A percentile compares a stretch with the other conserved stretches of the same genome.
Conservation (phyloP, 2,888 invertebrate species). For the Hemistola chrysoprasaria region DNA sequence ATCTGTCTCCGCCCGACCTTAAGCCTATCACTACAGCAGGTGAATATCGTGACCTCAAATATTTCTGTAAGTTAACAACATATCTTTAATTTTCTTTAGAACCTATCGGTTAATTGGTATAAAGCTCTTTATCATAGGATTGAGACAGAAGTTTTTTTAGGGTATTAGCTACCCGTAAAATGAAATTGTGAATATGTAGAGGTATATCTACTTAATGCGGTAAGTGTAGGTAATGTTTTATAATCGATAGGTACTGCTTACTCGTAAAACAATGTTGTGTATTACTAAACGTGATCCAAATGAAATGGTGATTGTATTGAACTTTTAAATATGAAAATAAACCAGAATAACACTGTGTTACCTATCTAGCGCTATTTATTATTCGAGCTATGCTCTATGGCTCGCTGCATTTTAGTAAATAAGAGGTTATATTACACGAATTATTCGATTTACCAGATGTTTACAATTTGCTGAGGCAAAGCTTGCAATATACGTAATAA, state of each 20-base stretch:
- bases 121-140: too few relatives aligned
- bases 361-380: slow-evolving; percentile 1
- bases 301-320: neutral
- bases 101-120: too few relatives aligned
- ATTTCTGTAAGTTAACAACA: slow-evolving; percentile 22
- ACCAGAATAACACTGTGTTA: slow-evolving; percentile 3
- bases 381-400: slow-evolving; percentile 6
- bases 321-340: slow-evolving; percentile 4
- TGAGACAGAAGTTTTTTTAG: too few relatives aligned
- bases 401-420: slow-evolving; percentile 10
- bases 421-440: slow-evolving; percentile 14
- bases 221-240: too few relatives aligned
- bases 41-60: slow-evolving; percentile 46
- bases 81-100: slow-evolving; percentile 5
- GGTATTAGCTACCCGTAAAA: too few relatives aligned
- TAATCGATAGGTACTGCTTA: too few relatives aligned
- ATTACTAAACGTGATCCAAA: slow-evolving; percentile 2
- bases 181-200: too few relatives aligned
- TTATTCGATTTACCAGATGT: slow-evolving; percentile 14
- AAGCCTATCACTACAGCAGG: slow-evolving; percentile 86
- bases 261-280: too few relatives aligned
- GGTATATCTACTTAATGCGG: too few relatives aligned
- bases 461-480: slow-evolving; percentile 10
- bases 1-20: slow-evolving; percentile 84
- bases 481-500: slow-evolving; percentile 11